phyloP scores from a whole-genome alignment of 2,888 invertebrate species.

The Heliconius hortense region DNA sequence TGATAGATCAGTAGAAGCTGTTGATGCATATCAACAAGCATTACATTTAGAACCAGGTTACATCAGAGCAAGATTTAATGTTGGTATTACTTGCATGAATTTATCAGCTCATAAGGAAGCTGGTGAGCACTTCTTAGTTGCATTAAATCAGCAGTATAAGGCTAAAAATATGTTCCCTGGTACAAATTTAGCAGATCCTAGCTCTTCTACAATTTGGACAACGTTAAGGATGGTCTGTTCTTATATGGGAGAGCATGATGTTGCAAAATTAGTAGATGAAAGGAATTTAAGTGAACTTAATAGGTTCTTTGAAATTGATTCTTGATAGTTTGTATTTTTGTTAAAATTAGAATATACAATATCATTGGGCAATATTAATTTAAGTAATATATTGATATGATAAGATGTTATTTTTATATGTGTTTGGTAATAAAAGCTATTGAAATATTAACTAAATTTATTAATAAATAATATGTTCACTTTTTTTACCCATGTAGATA shows the following conservation, averaged over 20 bases:
- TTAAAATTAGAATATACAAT: constrained; percentile 3
- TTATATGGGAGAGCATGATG: constrained; percentile 87
- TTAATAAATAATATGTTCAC: not conserved
- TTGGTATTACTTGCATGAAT: constrained; percentile 98
- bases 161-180: constrained; percentile 67
- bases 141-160: constrained; percentile 94
- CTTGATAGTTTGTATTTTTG: constrained; percentile 25
- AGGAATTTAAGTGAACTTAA: constrained; percentile 84
- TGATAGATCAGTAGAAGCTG: constrained; percentile 96
- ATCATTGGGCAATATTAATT: constrained; percentile 31
- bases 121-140: constrained; percentile 96
- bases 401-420: constrained; percentile 32
- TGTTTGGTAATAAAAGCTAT: constrained; percentile 24
- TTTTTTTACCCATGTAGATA: not conserved
- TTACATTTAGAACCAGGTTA: constrained; percentile 96
- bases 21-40: constrained; percentile 96
- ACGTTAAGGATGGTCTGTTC: constrained; percentile 94
- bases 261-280: constrained; percentile 83
- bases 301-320: constrained; percentile 72
- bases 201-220: constrained; percentile 96
- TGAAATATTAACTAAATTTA: constrained; percentile 19
- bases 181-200: constrained; percentile 76
- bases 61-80: constrained; percentile 97
- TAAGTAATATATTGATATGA: constrained; percentile 14
- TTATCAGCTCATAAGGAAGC: constrained; percentile 97